phyloP scores from a whole-genome alignment of 2,888 invertebrate species.

The Lamproptera curius region DNA sequence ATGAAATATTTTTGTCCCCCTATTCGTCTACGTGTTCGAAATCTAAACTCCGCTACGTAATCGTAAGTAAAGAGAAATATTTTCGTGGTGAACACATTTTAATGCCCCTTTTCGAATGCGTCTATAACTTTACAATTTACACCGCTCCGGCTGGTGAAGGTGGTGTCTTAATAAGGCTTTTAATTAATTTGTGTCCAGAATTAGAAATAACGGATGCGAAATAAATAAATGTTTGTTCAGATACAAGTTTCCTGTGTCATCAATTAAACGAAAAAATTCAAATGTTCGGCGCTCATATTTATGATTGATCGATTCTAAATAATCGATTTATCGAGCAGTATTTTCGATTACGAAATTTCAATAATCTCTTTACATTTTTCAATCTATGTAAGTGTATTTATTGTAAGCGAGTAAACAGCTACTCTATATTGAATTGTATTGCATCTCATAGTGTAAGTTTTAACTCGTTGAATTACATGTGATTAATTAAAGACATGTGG shows the following conservation, averaged over 20 bases:
- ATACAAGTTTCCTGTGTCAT: too few species aligned
- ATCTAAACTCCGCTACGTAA: slow-evolving; percentile 16
- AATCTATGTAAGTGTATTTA: too few species aligned
- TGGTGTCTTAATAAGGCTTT: slow-evolving; percentile 8
- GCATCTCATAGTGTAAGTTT: slow-evolving; percentile 3
- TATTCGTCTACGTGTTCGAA: slow-evolving; percentile 28
- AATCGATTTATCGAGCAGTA: too few species aligned
- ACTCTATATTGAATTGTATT: slow-evolving; percentile 5
- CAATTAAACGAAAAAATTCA: too few species aligned
- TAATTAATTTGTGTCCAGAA: neutral
- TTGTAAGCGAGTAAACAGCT: too few species aligned
- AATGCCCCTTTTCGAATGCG: slow-evolving; percentile 16
- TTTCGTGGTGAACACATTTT: slow-evolving; percentile 17
- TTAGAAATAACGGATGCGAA: neutral
- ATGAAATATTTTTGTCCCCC: slow-evolving; percentile 39
- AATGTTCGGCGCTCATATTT: too few species aligned
- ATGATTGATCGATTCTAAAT: too few species aligned
- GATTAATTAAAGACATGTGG: slow-evolving; percentile 54
- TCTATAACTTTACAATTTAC: slow-evolving; percentile 12
- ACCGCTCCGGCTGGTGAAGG: neutral
- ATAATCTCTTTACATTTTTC: too few species aligned
- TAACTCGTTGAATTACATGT: slow-evolving; percentile 8
- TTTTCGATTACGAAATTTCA: too few species aligned
- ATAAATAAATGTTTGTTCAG: too few species aligned
- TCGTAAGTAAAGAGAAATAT: slow-evolving; percentile 20